Evolutionary conservation across 2,113 vertebrate species (phyloP).

Genomic region (Leucosticte australis): DNA sequence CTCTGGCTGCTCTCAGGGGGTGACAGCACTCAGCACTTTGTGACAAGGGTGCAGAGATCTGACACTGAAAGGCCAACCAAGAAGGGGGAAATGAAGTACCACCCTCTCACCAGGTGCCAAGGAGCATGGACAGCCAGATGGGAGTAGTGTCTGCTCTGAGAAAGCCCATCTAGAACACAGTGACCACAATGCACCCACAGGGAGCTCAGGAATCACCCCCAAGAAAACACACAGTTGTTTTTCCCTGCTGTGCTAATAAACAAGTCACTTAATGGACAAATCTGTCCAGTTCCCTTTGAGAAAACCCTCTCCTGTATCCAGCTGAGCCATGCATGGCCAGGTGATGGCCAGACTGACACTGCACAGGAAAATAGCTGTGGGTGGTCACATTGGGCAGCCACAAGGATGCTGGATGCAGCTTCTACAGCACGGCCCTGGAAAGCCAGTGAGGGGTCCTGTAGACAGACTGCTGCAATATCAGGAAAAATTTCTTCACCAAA

Average conservation of each 20-base stretch:
- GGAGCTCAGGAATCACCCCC: neutral
- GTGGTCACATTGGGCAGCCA: fast-evolving
- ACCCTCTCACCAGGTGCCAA: neutral
- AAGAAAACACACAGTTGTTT: neutral
- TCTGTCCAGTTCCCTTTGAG: neutral
- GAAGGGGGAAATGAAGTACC: neutral
- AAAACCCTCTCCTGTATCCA: neutral
- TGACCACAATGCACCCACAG: neutral
- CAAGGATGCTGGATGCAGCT: neutral
- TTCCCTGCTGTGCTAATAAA: neutral
- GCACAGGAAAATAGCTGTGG: neutral
- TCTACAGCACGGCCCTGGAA: neutral
- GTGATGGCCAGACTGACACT: neutral
- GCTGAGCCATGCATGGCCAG: neutral
- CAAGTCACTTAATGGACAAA: neutral
- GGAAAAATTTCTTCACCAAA: neutral
- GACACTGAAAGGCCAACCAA: neutral
- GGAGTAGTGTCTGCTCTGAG: neutral
- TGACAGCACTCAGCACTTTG: neutral
- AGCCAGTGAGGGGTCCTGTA: neutral
- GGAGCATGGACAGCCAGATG: neutral
- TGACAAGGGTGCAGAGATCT: neutral
- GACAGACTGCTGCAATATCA: neutral
- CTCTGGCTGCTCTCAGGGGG: neutral
- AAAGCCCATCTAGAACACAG: neutral